Percentiles rank a stretch among this genome's conserved stretches.
phyloP scores from a whole-genome alignment of 2,888 invertebrate genomes.

The Tribolium freemani region DNA sequence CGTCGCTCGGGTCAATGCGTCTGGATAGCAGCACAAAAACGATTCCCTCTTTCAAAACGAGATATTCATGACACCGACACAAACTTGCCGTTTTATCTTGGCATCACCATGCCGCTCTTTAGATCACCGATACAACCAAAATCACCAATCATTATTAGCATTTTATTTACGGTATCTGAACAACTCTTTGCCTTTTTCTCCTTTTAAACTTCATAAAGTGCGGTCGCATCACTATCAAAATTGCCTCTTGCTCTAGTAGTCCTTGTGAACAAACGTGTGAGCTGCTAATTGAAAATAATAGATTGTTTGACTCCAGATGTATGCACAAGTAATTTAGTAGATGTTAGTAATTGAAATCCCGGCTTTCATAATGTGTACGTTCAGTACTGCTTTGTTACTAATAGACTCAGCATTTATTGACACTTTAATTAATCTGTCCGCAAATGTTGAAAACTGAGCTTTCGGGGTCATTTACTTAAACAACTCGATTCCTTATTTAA shows the following conservation, averaged over 20 bases:
- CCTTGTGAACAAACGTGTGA: slow-evolving; percentile 27
- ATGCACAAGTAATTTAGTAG: slow-evolving; percentile 39
- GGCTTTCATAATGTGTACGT: slow-evolving; percentile 28
- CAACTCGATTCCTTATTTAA: no score
- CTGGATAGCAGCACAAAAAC: slow-evolving; percentile 46
- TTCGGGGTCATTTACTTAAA: background rate
- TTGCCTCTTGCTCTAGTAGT: background rate
- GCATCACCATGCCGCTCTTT: slow-evolving; percentile 9
- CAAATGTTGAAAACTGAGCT: background rate
- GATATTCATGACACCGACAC: slow-evolving; percentile 35
- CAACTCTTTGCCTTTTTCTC: background rate
- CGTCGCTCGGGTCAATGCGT: slow-evolving; percentile 55
- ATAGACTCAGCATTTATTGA: slow-evolving; percentile 40
- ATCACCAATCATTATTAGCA: slow-evolving; percentile 4
- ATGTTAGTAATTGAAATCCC: slow-evolving; percentile 40
- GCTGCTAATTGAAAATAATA: slow-evolving; percentile 42
- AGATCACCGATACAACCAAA: slow-evolving; percentile 6
- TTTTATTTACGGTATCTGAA: slow-evolving; percentile 8
- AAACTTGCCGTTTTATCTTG: slow-evolving; percentile 22
- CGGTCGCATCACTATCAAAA: background rate
- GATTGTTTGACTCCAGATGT: slow-evolving; percentile 34
- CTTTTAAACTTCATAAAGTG: background rate
- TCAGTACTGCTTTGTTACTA: slow-evolving; percentile 40
- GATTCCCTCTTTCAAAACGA: slow-evolving; percentile 34
- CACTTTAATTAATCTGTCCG: slow-evolving; percentile 40